These are phyloP conservation scores for Champsocephalus esox DNA, from an alignment of 2,797 vertebrate genomes.

Conservation along the genomic window DNA sequence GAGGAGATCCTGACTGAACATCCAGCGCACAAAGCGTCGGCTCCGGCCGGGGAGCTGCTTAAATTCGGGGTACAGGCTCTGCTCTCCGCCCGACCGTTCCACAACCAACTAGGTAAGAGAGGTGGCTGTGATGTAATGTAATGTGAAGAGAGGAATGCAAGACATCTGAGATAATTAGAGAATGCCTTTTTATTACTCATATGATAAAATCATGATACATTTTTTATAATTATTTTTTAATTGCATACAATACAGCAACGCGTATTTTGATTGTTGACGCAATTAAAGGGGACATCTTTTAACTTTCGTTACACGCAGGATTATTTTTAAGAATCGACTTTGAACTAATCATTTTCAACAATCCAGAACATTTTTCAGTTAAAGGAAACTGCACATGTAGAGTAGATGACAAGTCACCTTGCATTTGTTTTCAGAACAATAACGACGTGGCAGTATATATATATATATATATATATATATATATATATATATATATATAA, in stretches of 20 bases:
- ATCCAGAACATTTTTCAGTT: neutral
- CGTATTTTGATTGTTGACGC: neutral
- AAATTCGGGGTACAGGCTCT: constrained; percentile 97
- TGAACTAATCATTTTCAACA: no score
- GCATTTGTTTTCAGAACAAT: neutral
- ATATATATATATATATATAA: no score
- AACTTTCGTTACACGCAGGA: neutral
- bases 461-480: no score
- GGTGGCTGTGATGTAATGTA: no score
- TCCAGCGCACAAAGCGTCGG: constrained; percentile 88
- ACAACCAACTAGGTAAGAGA: constrained; percentile 92
- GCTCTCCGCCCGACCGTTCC: constrained; percentile 92
- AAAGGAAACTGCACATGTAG: neutral
- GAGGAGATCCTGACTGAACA: constrained; percentile 97
- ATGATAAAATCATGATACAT: no score
- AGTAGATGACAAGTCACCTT: neutral
- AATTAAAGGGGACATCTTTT: neutral
- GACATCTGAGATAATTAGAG: neutral
- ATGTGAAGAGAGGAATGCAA: neutral
- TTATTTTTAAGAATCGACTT: neutral
- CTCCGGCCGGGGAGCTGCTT: constrained; percentile 91
- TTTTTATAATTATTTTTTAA: neutral
- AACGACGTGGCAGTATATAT: no score
- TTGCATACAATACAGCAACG: neutral
- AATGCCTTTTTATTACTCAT: neutral